These are phyloP conservation scores for Syngnathus floridae DNA, from an alignment of 2,113 vertebrate genomes.

Conservation along the genomic window DNA sequence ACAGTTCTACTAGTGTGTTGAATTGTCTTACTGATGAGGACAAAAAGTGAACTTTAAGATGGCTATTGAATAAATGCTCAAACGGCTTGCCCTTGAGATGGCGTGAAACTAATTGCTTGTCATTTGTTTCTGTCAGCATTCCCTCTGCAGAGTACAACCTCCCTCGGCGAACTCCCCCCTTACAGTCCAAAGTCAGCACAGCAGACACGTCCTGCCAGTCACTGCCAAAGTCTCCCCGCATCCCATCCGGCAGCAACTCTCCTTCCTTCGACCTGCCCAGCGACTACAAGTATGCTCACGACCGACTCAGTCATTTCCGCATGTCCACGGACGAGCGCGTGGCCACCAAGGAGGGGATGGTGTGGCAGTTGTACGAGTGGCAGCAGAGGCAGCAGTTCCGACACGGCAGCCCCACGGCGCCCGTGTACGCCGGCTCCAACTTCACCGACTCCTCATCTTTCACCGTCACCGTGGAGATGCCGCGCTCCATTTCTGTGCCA, in stretches of 20 bases:
- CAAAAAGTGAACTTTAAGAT: too few species aligned
- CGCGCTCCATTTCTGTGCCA: slow-evolving; percentile 90
- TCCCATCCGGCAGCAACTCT: slow-evolving; percentile 76
- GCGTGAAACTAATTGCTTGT: neutral
- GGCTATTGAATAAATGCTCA: neutral
- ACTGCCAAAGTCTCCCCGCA: slow-evolving; percentile 83
- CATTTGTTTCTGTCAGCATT: slow-evolving; percentile 60
- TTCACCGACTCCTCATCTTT: slow-evolving; percentile 79
- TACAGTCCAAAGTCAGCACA: slow-evolving; percentile 72
- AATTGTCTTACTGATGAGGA: too few species aligned
- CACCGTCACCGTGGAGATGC: slow-evolving; percentile 86
- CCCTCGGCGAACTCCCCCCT: slow-evolving; percentile 77
- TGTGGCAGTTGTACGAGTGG: slow-evolving; percentile 98
- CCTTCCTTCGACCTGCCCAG: slow-evolving; percentile 85
- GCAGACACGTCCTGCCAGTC: slow-evolving; percentile 82
- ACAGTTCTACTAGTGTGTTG: too few species aligned
- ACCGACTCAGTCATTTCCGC: slow-evolving; percentile 91
- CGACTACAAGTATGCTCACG: slow-evolving; percentile 96
- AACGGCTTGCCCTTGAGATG: neutral
- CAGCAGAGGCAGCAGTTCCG: slow-evolving; percentile 97
- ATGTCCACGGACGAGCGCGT: slow-evolving; percentile 92
- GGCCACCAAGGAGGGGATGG: slow-evolving; percentile 88
- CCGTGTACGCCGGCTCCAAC: slow-evolving; percentile 77
- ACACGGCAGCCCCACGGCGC: slow-evolving; percentile 89
- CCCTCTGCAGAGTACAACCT: slow-evolving; percentile 75